phyloP scores from a whole-genome alignment of 2,888 invertebrate species.

The Drosophila peninsularis region DNA sequence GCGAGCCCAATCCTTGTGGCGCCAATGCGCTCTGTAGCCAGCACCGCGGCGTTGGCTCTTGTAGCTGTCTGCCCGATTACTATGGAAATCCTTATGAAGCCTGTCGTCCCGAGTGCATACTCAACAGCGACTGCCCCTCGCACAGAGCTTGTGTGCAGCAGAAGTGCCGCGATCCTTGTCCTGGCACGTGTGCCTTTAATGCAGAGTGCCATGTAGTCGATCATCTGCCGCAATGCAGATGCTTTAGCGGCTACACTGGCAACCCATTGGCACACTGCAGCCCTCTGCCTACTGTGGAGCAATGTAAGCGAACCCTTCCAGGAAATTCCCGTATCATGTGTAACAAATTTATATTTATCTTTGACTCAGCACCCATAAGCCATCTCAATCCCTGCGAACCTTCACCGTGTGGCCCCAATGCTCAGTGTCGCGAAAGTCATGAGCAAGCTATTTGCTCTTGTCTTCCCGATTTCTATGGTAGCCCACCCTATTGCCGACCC shows the following conservation, averaged over 20 bases:
- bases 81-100: conserved; percentile 88
- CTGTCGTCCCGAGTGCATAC: conserved; percentile 92
- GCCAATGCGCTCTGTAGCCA: conserved; percentile 88
- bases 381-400: conserved; percentile 86
- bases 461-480: conserved; percentile 88
- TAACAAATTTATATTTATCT: conserved; percentile 12
- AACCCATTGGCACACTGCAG: conserved; percentile 89
- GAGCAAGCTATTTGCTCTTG: conserved; percentile 89
- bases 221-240: conserved; percentile 91
- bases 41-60: conserved; percentile 88
- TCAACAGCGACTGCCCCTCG: conserved; percentile 91
- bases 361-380: conserved; percentile 76
- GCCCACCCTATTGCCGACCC: conserved; percentile 91
- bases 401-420: conserved; percentile 88
- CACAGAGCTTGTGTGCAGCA: conserved; percentile 90
- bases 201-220: conserved; percentile 90
- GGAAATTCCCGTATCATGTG: conserved; percentile 2
- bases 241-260: conserved; percentile 88
- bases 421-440: conserved; percentile 86
- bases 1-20: conserved; percentile 91
- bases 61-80: conserved; percentile 89
- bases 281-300: conserved; percentile 77
- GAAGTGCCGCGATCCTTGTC: conserved; percentile 92
- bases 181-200: conserved; percentile 90
- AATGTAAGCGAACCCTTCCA: conserved; percentile 85